Evolutionary conservation across 2,113 vertebrate species (phyloP).

Genomic region (Pseudorectes ferrugineus): DNA sequence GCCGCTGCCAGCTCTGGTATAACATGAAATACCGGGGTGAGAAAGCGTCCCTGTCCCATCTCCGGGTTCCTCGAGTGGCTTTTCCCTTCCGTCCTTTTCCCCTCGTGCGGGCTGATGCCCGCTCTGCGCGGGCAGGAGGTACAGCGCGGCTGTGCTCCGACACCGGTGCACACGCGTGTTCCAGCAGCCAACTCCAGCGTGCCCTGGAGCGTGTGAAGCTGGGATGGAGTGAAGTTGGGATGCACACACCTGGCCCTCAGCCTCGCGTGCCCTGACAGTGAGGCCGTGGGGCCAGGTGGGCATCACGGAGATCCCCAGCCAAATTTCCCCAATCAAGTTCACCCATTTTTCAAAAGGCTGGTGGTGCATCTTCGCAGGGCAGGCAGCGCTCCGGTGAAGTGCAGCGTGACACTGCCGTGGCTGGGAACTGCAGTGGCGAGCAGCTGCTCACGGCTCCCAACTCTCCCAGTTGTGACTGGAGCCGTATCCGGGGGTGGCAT

Average conservation of each 20-base stretch:
- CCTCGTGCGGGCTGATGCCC: rapidly evolving
- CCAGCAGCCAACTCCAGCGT: background rate
- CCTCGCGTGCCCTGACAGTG: rapidly evolving
- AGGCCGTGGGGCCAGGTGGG: background rate
- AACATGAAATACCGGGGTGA: background rate
- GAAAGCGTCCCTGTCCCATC: background rate
- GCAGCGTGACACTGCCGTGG: rapidly evolving
- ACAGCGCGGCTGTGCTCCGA: background rate
- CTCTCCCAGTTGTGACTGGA: background rate
- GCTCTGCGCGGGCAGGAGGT: background rate
- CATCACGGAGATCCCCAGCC: too few species aligned
- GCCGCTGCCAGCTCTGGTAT: background rate
- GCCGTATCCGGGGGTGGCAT: rapidly evolving
- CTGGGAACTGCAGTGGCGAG: background rate
- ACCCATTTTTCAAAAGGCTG: background rate
- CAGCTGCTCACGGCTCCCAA: rapidly evolving
- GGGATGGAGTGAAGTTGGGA: background rate
- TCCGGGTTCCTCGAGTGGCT: too few species aligned
- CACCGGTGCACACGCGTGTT: background rate
- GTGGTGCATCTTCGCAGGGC: rapidly evolving
- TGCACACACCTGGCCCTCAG: rapidly evolving
- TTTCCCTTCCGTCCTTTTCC: background rate
- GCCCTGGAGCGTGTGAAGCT: background rate
- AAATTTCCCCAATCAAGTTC: background rate
- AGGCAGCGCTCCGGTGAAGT: background rate